Base-by-base conservation (phyloP, 2,888 invertebrate species). In the Eulithis prunata region DNA sequence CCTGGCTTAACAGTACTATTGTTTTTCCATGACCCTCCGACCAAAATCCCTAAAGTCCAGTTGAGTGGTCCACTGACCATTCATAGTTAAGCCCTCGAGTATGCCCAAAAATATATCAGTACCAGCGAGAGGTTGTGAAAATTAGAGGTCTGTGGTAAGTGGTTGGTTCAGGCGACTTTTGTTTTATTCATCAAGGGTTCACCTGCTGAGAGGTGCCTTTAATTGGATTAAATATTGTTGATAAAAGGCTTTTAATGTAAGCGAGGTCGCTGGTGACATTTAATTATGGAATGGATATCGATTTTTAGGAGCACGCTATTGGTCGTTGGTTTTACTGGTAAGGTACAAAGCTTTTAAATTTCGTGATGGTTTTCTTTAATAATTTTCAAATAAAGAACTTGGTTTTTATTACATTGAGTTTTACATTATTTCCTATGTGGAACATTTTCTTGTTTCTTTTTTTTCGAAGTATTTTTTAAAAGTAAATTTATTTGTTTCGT, bases 171-270 rank as follows among this genome's bases (percentile, higher is more conserved):
- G 75, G 78, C 76, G 82, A 82, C 87, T 87, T 85, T 88, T 91
- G 89, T 90, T 86, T 90, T 89, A 91, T 92, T 89, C 89, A 90
- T 82, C 75, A 73, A 79, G 76, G 82, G 76, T 81, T 76, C 83
- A 85, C 84, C 85, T 86, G 84, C 81, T 84, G 85, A 88, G 87
- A 87, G 89, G 81, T 81, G 77, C 82, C 77, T 77, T 85, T 90
- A 90, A 90, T 91, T 89, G 87, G 88, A 91, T 91, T 90, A 90
- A 87, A 89, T 88, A 87, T 88, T 82, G 85, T 86, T 87, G 89
- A 91, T 90, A 88, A 82, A 88, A 84, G 80, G 82, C 86, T 87
- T 88, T 89, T 88, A 88, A 88, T 90, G 81, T 81, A 79, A 82
- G 82, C 78, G 78, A 73, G 78, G 77, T 75, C 70, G 77, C 71